Base-by-base conservation (phyloP, 2,113 vertebrate genomes). In the Gnathonemus longibarbis region DNA sequence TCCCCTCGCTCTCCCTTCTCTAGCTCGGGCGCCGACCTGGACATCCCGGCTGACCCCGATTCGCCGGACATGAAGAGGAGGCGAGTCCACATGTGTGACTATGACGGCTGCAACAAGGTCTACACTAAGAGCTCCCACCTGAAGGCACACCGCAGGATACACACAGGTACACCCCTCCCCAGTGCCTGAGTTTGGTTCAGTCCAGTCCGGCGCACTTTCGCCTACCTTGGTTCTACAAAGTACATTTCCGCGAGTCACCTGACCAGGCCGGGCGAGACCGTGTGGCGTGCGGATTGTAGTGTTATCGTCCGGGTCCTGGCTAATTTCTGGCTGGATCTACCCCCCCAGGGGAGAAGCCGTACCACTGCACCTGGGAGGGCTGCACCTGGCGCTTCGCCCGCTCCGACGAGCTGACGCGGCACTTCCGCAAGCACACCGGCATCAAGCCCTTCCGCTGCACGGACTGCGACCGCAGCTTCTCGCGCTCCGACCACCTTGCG, bases 41-140 rank as follows among this genome's bases (percentile, higher is more conserved):
- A 96, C 92, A 91, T 52, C 90, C 96, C 95, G 84, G 92, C 90
- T 0, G 96, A 96, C 1, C 93, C 96, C 0, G 98, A 97, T 6
- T 98, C 97, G 0, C 97, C 97, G 0, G 98, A 98, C 91, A 93
- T 97, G 92, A 98, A 98, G 94, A 97, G 97, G 95, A 96, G 98
- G 91, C 95, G 97, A 87, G 98, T 98, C 94, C 98, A 99, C 95
- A 98, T 97, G 93, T 99, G 98, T 7, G 98, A 99, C 95, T 99
- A 99, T 0, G 97, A 98, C 45, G 98, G 98, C 92, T 99, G 98
- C 94, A 97, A 97, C 93, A 99, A 99, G 92, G 98, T 99, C 90
- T 99, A 99, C 95, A 99, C 98, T 88, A 99, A 99, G 94, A 99
- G 98, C 91, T 99, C 98, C 89, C 98, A 99, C 93, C 96, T 99